These are phyloP conservation scores for Andrena hattorfiana DNA, from an alignment of 2,888 invertebrate species.

Conservation along the genomic window DNA sequence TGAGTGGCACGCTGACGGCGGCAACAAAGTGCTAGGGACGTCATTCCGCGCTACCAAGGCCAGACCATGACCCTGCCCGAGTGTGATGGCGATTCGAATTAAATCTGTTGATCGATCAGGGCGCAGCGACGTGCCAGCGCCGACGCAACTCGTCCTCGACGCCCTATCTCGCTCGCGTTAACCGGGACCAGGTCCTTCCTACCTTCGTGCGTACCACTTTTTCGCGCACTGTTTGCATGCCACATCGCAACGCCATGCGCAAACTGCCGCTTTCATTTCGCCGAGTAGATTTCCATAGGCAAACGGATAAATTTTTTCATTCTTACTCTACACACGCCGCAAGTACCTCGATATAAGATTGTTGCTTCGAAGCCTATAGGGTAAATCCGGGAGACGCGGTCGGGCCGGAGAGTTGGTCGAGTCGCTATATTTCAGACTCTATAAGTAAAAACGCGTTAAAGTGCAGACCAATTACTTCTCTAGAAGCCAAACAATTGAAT, in stretches of 20 bases:
- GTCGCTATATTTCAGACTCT: too few species aligned
- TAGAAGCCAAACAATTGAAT: too few species aligned
- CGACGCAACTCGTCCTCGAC: conserved; percentile 65
- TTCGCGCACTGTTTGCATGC: conserved; percentile 1
- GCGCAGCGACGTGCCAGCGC: conserved; percentile 53
- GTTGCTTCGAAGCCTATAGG: neutral
- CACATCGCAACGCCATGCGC: neutral
- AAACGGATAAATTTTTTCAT: neutral
- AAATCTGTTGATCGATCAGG: conserved; percentile 71
- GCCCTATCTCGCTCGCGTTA: neutral
- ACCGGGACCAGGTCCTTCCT: conserved; percentile 31
- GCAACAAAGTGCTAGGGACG: conserved; percentile 30
- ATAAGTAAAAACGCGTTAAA: too few species aligned
- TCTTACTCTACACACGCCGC: too few species aligned
- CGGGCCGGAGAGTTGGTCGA: too few species aligned
- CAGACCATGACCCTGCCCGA: conserved; percentile 68
- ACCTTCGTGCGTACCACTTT: conserved; percentile 44
- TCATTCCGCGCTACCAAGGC: conserved; percentile 62
- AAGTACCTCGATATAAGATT: neutral
- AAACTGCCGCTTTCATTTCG: conserved; percentile 3
- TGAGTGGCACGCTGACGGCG: neutral
- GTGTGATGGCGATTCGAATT: conserved; percentile 59
- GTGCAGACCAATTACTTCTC: too few species aligned
- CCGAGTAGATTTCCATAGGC: neutral
- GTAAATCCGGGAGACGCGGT: too few species aligned